Conservation (phyloP, 2,888 invertebrate species). For the Lasioglossum vierecki region DNA sequence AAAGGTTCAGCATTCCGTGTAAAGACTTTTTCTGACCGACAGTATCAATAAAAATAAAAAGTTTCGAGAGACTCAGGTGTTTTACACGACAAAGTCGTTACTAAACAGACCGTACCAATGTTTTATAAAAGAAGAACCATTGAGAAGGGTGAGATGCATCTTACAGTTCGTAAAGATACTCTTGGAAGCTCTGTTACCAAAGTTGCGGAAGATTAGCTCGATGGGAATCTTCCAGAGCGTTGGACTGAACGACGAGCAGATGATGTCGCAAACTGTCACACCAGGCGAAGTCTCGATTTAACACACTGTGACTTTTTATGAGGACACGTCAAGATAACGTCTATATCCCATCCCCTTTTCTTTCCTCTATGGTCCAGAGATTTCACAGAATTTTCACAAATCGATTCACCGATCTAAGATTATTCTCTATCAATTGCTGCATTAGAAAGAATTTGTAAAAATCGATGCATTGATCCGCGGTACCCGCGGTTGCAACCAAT, state of each 20-base stretch:
- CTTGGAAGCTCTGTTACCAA: background rate
- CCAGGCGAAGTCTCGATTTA: background rate
- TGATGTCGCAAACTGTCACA: constrained; percentile 1
- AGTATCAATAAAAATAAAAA: background rate
- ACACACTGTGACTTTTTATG: background rate
- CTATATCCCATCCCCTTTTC: background rate
- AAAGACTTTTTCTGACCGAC: background rate
- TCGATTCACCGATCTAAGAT: background rate
- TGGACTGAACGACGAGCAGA: background rate
- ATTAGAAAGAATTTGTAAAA: background rate
- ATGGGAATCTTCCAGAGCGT: background rate
- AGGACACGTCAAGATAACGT: background rate
- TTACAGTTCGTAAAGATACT: background rate
- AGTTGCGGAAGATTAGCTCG: background rate
- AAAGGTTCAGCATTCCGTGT: background rate
- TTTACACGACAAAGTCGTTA: background rate
- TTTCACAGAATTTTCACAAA: background rate
- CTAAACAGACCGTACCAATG: background rate
- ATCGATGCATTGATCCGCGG: background rate
- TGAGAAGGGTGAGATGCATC: background rate
- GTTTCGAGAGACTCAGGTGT: background rate
- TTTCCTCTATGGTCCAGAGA: background rate
- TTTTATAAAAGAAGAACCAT: background rate
- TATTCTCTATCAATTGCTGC: background rate
- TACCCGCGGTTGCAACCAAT: too few species aligned